Evolutionary conservation across 2,888 invertebrate genomes (phyloP).

Genomic region (Calameuta pallipes): DNA sequence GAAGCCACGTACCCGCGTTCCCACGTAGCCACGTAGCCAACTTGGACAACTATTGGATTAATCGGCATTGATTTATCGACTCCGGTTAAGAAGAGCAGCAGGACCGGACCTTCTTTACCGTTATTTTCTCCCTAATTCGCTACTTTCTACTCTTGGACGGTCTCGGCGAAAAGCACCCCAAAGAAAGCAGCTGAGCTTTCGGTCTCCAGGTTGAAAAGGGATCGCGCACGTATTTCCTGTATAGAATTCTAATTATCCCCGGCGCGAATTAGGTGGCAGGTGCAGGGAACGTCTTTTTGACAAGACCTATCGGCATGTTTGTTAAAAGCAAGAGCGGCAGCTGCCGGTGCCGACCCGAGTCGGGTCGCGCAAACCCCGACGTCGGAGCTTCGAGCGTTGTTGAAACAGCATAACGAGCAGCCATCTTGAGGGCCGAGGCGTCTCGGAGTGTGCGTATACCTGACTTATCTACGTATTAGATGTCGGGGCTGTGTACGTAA

Average conservation of each 20-base stretch:
- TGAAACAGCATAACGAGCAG: background rate
- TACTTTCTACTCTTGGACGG: background rate
- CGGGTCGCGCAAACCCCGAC: background rate
- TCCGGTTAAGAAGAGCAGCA: background rate
- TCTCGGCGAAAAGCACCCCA: background rate
- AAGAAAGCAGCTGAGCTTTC: background rate
- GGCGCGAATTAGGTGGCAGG: background rate
- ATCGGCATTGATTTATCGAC: conserved; percentile 10
- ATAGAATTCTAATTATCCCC: background rate
- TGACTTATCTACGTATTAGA: background rate
- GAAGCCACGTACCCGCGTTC: background rate
- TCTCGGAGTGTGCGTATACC: background rate
- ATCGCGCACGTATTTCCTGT: background rate
- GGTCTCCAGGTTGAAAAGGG: background rate
- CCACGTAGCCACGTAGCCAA: background rate
- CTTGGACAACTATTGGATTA: conserved; percentile 31
- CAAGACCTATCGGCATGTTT: background rate
- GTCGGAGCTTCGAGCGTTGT: background rate
- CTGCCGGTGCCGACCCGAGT: background rate
- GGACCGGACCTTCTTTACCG: background rate
- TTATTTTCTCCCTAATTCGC: background rate
- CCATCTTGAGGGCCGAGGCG: background rate
- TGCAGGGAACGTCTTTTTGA: background rate
- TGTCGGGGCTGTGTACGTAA: background rate
- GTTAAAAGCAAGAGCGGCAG: background rate